Conservation (phyloP, 2,888 invertebrate genomes). For the Phorcus lineatus region DNA sequence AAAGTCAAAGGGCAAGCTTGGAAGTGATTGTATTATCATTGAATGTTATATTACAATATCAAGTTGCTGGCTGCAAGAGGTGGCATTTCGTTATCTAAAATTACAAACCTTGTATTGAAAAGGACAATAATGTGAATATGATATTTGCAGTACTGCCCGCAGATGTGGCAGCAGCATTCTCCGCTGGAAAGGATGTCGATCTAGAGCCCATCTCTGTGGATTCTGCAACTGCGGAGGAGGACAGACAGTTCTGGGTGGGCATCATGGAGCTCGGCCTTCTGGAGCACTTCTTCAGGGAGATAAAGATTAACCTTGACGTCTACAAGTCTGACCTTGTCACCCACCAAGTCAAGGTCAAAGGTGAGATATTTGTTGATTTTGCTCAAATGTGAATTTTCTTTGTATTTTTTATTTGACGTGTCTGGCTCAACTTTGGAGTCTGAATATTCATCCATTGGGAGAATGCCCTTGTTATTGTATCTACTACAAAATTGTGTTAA, state of each 20-base stretch:
- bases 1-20: no score
- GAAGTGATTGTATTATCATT: no score
- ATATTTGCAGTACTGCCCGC: background rate
- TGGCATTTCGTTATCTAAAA: no score
- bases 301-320: slow-evolving; percentile 56
- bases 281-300: slow-evolving; percentile 68
- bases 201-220: background rate
- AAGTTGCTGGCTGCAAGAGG: no score
- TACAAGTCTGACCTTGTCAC: slow-evolving; percentile 58
- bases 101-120: background rate
- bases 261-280: slow-evolving; percentile 64
- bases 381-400: no score
- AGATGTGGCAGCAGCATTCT: background rate
- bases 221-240: slow-evolving; percentile 46
- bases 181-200: background rate
- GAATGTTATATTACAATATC: no score
- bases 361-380: slow-evolving; percentile 35
- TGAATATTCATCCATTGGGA: no score
- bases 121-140: background rate
- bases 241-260: slow-evolving; percentile 64
- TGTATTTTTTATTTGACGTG: no score
- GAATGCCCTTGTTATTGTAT: no score
- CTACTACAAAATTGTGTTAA: no score
- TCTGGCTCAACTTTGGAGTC: no score
- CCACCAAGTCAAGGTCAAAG: slow-evolving; percentile 50